A percentile compares a stretch with the other conserved stretches of the same genome.
phyloP scores from a whole-genome alignment of 2,113 vertebrate genomes.

The Pundamilia nyererei region DNA sequence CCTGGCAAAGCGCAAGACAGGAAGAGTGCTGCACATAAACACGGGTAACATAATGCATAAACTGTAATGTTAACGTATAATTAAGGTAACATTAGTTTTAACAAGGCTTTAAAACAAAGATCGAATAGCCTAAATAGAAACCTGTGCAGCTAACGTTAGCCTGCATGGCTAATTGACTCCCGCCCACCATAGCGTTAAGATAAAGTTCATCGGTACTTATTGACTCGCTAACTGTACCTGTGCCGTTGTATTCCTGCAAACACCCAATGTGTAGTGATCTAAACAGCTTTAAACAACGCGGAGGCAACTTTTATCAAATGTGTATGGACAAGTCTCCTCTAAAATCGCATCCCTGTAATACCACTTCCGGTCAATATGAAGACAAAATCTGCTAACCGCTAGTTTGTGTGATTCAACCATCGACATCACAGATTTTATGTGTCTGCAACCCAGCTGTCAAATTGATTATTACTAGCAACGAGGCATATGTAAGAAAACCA shows the following conservation, averaged over 20 bases:
- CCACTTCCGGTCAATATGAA: not conserved
- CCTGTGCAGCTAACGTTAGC: not conserved
- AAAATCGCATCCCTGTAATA: not conserved
- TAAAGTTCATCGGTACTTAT: not conserved
- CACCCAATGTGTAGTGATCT: not conserved
- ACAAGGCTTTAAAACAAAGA: not conserved
- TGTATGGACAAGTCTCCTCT: not conserved
- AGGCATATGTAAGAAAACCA: not conserved
- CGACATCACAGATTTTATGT: not conserved
- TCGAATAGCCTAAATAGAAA: not conserved
- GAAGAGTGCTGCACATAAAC: not conserved
- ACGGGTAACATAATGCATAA: not conserved
- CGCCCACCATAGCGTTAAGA: not conserved
- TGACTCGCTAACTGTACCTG: not conserved
- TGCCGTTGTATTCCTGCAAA: not conserved
- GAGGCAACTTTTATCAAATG: not conserved
- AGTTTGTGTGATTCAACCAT: not conserved
- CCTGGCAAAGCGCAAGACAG: not conserved
- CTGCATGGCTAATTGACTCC: not conserved
- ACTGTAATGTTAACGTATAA: not conserved
- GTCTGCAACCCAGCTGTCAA: not conserved
- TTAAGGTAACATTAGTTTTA: not conserved
- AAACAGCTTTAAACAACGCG: not conserved
- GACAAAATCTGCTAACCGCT: not conserved
- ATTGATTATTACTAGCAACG: not conserved